Conservation (phyloP, 2,797 vertebrate genomes). For the Cossypha polioptera region DNA sequence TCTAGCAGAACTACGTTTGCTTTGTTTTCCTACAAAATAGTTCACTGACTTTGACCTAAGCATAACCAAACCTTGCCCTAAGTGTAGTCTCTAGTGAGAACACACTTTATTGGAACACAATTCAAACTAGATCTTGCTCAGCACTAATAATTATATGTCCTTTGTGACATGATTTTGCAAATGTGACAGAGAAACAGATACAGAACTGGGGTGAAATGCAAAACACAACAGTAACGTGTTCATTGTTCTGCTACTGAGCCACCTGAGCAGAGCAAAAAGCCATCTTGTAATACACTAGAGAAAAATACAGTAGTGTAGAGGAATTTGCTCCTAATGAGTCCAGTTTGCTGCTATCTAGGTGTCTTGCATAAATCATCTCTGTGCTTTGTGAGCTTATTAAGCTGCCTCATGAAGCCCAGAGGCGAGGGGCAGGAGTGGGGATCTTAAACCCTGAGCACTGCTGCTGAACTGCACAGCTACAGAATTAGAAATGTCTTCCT, state of each 20-base stretch:
- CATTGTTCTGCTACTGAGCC: neutral
- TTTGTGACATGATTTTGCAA: neutral
- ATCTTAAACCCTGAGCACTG: neutral
- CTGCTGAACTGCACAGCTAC: neutral
- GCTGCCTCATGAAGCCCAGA: neutral
- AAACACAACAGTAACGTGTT: accelerated
- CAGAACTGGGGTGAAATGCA: accelerated
- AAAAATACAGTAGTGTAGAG: neutral
- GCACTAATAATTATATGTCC: neutral
- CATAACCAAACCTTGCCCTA: neutral
- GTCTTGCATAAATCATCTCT: neutral
- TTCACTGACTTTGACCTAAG: neutral
- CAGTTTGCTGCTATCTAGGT: neutral
- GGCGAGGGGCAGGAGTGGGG: accelerated
- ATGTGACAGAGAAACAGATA: neutral
- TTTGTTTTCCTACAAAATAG: neutral
- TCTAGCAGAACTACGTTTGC: neutral
- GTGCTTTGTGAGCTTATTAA: neutral
- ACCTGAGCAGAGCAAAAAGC: neutral
- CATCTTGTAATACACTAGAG: neutral
- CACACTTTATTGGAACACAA: neutral
- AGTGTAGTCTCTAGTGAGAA: neutral
- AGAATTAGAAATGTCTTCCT: neutral
- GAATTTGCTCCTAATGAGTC: neutral
- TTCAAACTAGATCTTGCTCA: neutral